Conservation (phyloP, 2,113 vertebrate genomes). For the Psephotus haematonotus region DNA sequence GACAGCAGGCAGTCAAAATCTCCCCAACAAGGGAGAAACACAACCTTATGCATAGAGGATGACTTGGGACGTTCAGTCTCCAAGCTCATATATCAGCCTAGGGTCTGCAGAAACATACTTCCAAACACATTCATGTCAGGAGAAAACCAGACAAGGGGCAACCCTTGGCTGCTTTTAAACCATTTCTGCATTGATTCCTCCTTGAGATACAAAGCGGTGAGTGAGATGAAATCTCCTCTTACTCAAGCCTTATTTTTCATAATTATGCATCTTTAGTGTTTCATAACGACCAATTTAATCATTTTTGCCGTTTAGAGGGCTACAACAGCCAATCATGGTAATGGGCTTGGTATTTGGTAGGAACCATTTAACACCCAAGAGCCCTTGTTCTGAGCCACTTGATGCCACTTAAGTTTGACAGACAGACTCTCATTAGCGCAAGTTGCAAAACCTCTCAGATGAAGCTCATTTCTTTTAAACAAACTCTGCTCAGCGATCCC, state of each 20-base stretch:
- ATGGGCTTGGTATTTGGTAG: slow-evolving; percentile 83
- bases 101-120: background rate
- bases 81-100: background rate
- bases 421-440: slow-evolving; percentile 80
- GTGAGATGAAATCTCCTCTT: slow-evolving; percentile 70
- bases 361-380: slow-evolving; percentile 80
- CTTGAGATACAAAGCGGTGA: slow-evolving; percentile 72
- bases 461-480: slow-evolving; percentile 77
- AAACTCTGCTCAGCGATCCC: slow-evolving; percentile 70
- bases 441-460: slow-evolving; percentile 74
- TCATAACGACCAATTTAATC: slow-evolving; percentile 82
- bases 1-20: background rate
- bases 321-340: slow-evolving; percentile 82
- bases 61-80: background rate
- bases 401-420: slow-evolving; percentile 82
- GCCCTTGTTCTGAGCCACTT: slow-evolving; percentile 78
- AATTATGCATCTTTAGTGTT: slow-evolving; percentile 81
- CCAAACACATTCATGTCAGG: background rate
- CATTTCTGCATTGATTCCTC: slow-evolving; percentile 60
- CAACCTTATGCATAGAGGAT: background rate
- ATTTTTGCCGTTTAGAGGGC: slow-evolving; percentile 77
- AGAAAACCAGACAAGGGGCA: slow-evolving; percentile 29
- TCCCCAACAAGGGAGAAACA: background rate
- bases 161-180: slow-evolving; percentile 57
- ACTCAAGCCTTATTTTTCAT: slow-evolving; percentile 79